Evolutionary conservation across 2,888 invertebrate species (phyloP).

Genomic region (Gasteruption jaculator): DNA sequence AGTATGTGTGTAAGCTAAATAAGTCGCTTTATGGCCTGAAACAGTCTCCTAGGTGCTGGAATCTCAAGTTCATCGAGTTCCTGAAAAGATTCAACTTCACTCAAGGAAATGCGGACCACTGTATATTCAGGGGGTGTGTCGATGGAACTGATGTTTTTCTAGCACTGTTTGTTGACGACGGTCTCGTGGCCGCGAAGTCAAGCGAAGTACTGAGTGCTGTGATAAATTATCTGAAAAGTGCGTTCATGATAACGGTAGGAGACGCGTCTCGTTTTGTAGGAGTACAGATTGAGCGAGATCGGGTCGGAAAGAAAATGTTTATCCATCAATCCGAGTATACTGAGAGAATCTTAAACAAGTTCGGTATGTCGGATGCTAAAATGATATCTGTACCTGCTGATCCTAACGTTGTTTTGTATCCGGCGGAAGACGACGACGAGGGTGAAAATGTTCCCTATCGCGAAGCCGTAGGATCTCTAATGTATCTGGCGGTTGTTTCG

Average conservation of each 20-base stretch:
- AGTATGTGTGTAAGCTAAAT: constrained; percentile 3
- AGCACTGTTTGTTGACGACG: constrained; percentile 15
- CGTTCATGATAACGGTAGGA: no score
- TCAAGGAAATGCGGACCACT: constrained; percentile 5
- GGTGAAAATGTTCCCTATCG: constrained; percentile 10
- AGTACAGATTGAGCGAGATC: constrained; percentile 6
- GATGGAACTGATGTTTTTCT: neutral
- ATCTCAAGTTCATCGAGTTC: constrained; percentile 5
- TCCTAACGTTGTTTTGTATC: constrained; percentile 1
- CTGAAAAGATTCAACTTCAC: constrained; percentile 1
- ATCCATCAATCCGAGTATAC: constrained; percentile 10
- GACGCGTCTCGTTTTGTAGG: constrained; percentile 6
- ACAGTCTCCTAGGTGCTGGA: constrained; percentile 18
- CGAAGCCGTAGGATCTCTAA: constrained; percentile 19
- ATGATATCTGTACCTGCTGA: constrained; percentile 1
- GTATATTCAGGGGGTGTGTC: constrained; percentile 4
- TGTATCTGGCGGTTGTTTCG: constrained; percentile 17
- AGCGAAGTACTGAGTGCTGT: no score
- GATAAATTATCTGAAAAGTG: no score
- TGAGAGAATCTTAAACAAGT: constrained; percentile 1
- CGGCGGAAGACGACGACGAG: neutral
- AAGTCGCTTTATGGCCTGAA: constrained; percentile 14
- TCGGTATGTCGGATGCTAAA: constrained; percentile 8
- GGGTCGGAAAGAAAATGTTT: constrained; percentile 1
- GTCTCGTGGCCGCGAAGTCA: no score